Evolutionary conservation across 2,113 vertebrate species (phyloP).

Genomic region (Chelonoidis abingdonii): DNA sequence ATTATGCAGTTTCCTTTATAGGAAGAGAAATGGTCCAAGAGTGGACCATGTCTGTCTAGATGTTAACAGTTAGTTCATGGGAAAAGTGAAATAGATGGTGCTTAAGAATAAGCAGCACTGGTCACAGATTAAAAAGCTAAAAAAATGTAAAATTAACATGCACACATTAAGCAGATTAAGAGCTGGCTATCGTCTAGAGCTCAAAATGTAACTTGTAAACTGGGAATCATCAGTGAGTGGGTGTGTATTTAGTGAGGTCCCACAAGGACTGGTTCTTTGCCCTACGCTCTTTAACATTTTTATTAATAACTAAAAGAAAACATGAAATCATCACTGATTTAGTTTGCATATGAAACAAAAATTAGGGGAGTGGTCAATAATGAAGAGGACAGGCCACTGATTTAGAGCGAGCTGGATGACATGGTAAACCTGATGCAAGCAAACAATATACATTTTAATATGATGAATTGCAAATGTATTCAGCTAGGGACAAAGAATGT

Average conservation of each 20-base stretch:
- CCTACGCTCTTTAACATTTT: not conserved
- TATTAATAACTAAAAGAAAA: not conserved
- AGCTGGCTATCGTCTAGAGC: not conserved
- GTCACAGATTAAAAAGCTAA: not conserved
- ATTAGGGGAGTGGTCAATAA: not conserved
- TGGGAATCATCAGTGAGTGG: not conserved
- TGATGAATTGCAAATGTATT: not conserved
- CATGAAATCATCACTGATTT: not conserved
- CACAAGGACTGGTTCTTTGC: not conserved
- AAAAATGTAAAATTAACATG: not conserved
- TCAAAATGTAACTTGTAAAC: not conserved
- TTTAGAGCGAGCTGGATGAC: not conserved
- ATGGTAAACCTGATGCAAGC: not conserved
- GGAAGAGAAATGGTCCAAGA: not conserved
- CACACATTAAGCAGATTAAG: not conserved
- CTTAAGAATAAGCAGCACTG: not conserved
- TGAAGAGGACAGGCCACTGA: not conserved
- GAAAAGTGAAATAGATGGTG: not conserved
- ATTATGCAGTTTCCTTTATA: not conserved
- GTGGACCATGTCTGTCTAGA: not conserved
- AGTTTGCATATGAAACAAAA: not conserved
- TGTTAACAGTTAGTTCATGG: not conserved
- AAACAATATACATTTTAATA: not conserved
- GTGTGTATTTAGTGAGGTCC: not conserved
- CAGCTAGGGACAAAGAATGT: not conserved